Evolutionary conservation across 2,888 invertebrate species (phyloP).

Genomic region (Agriopis marginaria): DNA sequence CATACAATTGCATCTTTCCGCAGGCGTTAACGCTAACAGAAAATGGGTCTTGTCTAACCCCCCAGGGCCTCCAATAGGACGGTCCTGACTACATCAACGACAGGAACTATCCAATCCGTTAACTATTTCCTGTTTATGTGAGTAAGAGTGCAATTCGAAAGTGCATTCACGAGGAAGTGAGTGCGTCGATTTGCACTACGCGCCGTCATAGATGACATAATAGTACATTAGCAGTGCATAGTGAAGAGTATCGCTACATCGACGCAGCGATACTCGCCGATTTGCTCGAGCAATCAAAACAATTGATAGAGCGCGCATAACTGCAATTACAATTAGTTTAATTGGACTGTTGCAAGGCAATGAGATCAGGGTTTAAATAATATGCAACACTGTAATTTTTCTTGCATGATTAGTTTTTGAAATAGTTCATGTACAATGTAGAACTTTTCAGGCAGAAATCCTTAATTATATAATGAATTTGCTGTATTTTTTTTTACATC

Average conservation of each 20-base stretch:
- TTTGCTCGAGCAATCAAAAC: neutral
- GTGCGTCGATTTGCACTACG: neutral
- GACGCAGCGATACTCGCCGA: no score
- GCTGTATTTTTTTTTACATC: no score
- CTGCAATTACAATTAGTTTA: constrained; percentile 35
- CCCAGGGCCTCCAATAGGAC: no score
- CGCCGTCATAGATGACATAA: no score
- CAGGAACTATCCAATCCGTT: constrained; percentile 7
- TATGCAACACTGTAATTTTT: neutral
- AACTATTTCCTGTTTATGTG: constrained; percentile 10
- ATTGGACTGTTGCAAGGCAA: constrained; percentile 34
- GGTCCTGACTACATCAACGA: neutral
- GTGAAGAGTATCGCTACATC: neutral
- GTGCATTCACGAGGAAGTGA: constrained; percentile 8
- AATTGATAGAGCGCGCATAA: constrained; percentile 21
- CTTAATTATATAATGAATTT: neutral
- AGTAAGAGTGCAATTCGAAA: constrained; percentile 2
- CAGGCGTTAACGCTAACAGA: no score
- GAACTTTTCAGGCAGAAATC: neutral
- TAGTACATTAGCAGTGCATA: neutral
- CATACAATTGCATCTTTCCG: no score
- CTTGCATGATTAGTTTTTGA: neutral
- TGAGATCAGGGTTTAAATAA: constrained; percentile 18
- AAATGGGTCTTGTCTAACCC: no score
- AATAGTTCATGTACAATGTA: neutral